These are phyloP conservation scores for Xanthostigma xanthostigma DNA, from an alignment of 2,888 invertebrate species.

Conservation along the genomic window DNA sequence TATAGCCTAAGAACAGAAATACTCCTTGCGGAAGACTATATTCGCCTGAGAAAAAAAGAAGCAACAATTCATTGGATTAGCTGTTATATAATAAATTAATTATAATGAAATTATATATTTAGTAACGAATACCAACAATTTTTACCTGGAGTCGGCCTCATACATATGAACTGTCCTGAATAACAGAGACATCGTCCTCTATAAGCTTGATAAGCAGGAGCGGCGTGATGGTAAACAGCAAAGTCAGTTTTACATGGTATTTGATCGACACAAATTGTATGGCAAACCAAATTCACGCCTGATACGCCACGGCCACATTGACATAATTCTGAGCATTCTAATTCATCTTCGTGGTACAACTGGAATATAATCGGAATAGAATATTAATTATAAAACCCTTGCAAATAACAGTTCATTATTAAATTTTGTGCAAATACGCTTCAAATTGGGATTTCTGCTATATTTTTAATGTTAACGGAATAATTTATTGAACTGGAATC, in stretches of 20 bases:
- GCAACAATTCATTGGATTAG: too few species aligned
- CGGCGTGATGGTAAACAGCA: constrained; percentile 81
- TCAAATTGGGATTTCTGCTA: too few species aligned
- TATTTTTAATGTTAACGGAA: too few species aligned
- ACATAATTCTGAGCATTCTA: constrained; percentile 82
- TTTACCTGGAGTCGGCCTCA: constrained; percentile 63
- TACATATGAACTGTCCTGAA: constrained; percentile 82
- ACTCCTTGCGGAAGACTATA: constrained; percentile 72
- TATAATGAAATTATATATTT: too few species aligned
- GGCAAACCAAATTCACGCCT: constrained; percentile 53
- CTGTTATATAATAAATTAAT: too few species aligned
- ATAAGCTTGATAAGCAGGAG: constrained; percentile 80
- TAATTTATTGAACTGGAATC: too few species aligned
- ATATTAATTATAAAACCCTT: neutral
- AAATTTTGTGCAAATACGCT: neutral
- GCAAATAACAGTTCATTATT: neutral
- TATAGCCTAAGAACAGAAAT: constrained; percentile 78
- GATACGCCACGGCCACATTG: constrained; percentile 59
- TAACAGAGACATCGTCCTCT: constrained; percentile 81
- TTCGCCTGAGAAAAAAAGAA: constrained; percentile 34
- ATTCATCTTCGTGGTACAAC: constrained; percentile 72
- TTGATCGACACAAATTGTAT: constrained; percentile 75
- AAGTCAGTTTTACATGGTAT: constrained; percentile 77
- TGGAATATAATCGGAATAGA: constrained; percentile 25
- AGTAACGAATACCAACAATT: neutral